Evolutionary conservation across 2,888 invertebrate genomes (phyloP).

Genomic region (Drosophila bunnanda): DNA sequence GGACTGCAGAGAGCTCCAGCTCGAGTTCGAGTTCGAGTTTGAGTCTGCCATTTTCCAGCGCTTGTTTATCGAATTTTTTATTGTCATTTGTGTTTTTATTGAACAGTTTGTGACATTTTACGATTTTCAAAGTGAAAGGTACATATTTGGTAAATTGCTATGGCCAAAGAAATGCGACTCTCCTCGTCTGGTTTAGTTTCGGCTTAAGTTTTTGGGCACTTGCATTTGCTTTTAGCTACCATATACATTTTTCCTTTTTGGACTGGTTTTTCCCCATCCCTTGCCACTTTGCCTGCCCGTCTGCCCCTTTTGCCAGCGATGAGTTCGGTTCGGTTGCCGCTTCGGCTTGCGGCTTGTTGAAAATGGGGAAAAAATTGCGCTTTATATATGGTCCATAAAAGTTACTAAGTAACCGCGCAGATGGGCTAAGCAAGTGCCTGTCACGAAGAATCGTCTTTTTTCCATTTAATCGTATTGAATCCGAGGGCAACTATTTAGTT

Average conservation of each 20-base stretch:
- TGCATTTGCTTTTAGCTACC: conserved; percentile 8
- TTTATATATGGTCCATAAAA: conserved; percentile 39
- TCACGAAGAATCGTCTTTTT: conserved; percentile 14
- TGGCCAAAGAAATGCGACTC: conserved; percentile 55
- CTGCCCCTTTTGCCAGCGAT: conserved; percentile 7
- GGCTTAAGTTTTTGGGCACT: conserved; percentile 6
- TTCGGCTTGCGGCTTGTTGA: conserved; percentile 12
- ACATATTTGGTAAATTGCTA: conserved; percentile 70
- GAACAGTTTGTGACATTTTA: conserved; percentile 72
- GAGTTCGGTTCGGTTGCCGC: conserved; percentile 12
- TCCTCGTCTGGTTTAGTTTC: conserved; percentile 24
- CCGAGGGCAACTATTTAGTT: conserved; percentile 12
- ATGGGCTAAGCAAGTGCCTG: conserved; percentile 36
- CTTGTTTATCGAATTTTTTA: conserved; percentile 63
- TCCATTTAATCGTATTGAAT: conserved; percentile 3
- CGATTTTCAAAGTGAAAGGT: conserved; percentile 73
- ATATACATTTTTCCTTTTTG: not conserved
- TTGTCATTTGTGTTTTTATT: conserved; percentile 68
- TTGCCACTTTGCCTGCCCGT: not conserved
- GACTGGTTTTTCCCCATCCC: conserved; percentile 23
- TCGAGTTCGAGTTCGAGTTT: conserved; percentile 16
- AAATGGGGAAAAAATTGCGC: conserved; percentile 34
- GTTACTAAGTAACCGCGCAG: conserved; percentile 33
- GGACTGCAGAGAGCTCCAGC: not conserved
- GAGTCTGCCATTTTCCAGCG: conserved; percentile 32